phyloP scores from a whole-genome alignment of 2,888 invertebrate species.

The Hetaerina titia region DNA sequence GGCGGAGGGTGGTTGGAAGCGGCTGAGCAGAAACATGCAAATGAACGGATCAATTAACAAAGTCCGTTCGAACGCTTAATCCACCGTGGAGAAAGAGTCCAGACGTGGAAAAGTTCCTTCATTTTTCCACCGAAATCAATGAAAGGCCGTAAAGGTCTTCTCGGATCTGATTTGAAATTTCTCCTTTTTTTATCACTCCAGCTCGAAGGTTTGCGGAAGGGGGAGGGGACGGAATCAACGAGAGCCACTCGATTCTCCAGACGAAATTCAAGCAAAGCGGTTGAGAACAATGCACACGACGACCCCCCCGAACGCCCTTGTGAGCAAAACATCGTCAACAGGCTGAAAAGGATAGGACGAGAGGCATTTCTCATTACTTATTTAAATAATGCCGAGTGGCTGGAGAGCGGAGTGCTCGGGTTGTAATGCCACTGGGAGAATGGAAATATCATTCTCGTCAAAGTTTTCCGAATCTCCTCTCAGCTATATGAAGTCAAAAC shows the following conservation, averaged over 20 bases:
- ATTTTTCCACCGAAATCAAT: neutral
- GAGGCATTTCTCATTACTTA: neutral
- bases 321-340: neutral
- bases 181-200: neutral
- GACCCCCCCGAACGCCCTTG: neutral
- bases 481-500: too few relatives aligned
- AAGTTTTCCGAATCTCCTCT: too few relatives aligned
- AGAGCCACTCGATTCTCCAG: slow-evolving; percentile 3
- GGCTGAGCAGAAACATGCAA: slow-evolving; percentile 60
- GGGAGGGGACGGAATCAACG: neutral
- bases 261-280: neutral
- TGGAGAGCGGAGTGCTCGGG: too few relatives aligned
- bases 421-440: too few relatives aligned
- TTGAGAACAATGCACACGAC: neutral
- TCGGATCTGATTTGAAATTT: neutral
- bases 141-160: slow-evolving; percentile 5
- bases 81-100: neutral
- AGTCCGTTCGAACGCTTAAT: slow-evolving; percentile 18
- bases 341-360: neutral
- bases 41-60: slow-evolving; percentile 62
- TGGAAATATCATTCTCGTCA: too few relatives aligned
- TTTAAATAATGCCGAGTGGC: too few relatives aligned
- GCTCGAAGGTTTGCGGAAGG: neutral
- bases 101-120: neutral
- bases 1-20: neutral